Base-by-base conservation (phyloP, 53 echinoderm and acorn worm genomes). In the Mesocentrotus franciscanus region DNA sequence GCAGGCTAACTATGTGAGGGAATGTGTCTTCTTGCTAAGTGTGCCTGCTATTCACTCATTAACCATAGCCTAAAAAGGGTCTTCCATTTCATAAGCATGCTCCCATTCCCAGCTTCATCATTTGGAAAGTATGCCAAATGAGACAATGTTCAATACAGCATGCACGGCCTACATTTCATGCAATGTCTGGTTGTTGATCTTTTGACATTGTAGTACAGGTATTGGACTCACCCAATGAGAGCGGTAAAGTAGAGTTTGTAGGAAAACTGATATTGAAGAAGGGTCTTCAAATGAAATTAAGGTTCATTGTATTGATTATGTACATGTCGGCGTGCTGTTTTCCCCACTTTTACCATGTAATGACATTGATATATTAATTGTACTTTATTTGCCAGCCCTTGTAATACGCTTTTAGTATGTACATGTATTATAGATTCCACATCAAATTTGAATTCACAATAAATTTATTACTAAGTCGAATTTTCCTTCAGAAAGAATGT, bases 51-150 rank as follows among this genome's bases (percentile, higher is more conserved):
- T 58, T 9, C 58, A 57, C 87, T 87, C 87, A 87, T 87, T 87
- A 87, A 58, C 56, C 58, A 58, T 22, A 27, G 18, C 87, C 87
- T 87, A 58, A 58, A 87, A 57, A 4, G 26, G 87, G 58, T 87
- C 87, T 87, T 58, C 11, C 34, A 58, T 87, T 87, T 56, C 56
- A 58, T 57, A 87, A 87, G 87, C 58, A 58, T 87, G 87, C 58
- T 87, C 87, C 87, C 87, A 87, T 87, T 87, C 87, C 87, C 7
- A 13, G 58, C 27, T n/a, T 87, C 58, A 27, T 57, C 56, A 29
- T 87, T 87, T 58, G n/a, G 57, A 84, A 84, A 84, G 39, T 84
- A 49, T 84, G 84, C 22, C 84, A 29, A 84, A 55, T 55, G 84
- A 84, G 20, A 84, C 84, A 39, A 84, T 84, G 84, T 84, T 49